Conservation (phyloP, 2,888 invertebrate species). For the Lithophane leautieri region DNA sequence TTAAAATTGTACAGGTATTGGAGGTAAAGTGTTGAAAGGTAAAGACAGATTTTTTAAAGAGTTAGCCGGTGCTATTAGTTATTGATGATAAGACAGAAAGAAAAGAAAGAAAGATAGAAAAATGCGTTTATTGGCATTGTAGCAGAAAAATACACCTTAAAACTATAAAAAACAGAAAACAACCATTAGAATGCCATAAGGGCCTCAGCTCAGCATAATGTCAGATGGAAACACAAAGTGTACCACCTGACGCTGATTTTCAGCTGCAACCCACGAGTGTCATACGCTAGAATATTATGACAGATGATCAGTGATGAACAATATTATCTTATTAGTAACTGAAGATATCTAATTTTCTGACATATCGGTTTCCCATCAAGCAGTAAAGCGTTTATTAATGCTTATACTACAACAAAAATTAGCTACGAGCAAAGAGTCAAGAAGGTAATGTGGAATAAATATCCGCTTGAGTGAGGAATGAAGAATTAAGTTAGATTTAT, state of each 20-base stretch:
- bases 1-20: slow-evolving; percentile 18
- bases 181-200: too few species aligned
- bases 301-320: background rate
- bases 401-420: background rate
- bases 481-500: background rate
- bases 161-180: too few species aligned
- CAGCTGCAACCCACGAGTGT: too few species aligned
- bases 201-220: too few species aligned
- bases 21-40: background rate
- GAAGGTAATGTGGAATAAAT: background rate
- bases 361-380: background rate
- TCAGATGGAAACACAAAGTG: too few species aligned
- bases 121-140: too few species aligned
- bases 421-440: background rate
- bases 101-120: too few species aligned
- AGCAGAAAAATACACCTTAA: too few species aligned
- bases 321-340: too few species aligned
- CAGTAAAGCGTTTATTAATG: background rate
- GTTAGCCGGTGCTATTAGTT: background rate
- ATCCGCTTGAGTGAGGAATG: background rate
- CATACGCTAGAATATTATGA: too few species aligned
- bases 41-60: background rate
- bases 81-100: background rate
- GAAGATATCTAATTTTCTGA: too few species aligned
- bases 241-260: too few species aligned